These are phyloP conservation scores for Acholoe squamosa DNA, from an alignment of 2,888 invertebrate genomes.

Conservation along the genomic window DNA sequence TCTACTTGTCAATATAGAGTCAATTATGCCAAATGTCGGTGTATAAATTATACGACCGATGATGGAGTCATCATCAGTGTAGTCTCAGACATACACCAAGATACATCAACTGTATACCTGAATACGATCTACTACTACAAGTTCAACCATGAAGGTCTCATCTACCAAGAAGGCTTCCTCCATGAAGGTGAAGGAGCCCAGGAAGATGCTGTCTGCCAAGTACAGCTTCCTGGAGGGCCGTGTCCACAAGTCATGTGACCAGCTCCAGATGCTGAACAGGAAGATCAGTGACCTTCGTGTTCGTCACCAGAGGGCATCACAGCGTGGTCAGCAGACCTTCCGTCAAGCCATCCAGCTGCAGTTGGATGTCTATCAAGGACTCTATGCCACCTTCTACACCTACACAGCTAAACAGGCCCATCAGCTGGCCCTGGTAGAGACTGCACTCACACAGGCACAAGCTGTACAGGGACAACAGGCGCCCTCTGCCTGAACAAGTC, in stretches of 20 bases:
- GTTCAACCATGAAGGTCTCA: too few species aligned
- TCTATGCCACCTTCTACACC: conserved; percentile 35
- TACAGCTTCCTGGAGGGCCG: conserved; percentile 36
- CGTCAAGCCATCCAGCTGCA: neutral
- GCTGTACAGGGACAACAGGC: neutral
- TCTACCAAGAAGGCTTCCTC: neutral
- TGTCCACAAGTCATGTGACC: conserved; percentile 55
- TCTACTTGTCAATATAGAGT: too few species aligned
- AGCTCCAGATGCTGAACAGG: conserved; percentile 2
- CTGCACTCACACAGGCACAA: neutral
- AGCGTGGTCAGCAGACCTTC: neutral
- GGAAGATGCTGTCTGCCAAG: neutral
- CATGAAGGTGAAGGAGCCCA: conserved; percentile 27
- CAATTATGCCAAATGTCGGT: too few species aligned
- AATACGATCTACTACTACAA: too few species aligned
- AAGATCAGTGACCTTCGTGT: neutral
- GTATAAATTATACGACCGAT: too few species aligned
- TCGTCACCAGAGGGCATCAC: conserved; percentile 24
- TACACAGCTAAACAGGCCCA: conserved; percentile 39
- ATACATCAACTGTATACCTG: too few species aligned
- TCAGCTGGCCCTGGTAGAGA: conserved; percentile 41
- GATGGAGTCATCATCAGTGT: too few species aligned
- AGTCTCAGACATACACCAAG: too few species aligned
- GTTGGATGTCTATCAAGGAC: neutral
- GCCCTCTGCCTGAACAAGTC: neutral